phyloP scores from a whole-genome alignment of 2,113 vertebrate species.

The Synodontis membranacea region DNA sequence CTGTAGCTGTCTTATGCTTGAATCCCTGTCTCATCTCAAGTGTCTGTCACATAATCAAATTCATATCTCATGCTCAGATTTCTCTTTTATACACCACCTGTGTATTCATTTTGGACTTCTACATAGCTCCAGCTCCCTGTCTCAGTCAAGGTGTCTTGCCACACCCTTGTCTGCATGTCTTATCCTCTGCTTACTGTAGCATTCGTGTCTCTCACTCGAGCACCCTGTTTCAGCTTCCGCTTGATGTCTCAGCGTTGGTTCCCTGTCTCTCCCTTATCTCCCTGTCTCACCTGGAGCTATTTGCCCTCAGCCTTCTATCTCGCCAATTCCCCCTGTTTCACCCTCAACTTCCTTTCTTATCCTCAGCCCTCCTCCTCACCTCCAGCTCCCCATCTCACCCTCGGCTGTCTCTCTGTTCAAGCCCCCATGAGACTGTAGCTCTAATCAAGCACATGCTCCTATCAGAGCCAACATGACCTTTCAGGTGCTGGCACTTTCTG shows the following conservation, averaged over 20 bases:
- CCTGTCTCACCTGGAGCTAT: slow-evolving; percentile 5
- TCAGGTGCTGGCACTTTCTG: slow-evolving; percentile 68
- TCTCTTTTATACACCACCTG: neutral
- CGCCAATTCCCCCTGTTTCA: neutral
- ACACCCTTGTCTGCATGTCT: neutral
- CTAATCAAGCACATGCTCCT: slow-evolving; percentile 61
- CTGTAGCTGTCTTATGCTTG: neutral
- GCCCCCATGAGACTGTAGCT: slow-evolving; percentile 54
- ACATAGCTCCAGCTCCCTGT: neutral
- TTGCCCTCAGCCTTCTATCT: neutral
- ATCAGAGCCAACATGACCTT: slow-evolving; percentile 71
- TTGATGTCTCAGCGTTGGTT: neutral
- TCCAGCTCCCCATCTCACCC: neutral
- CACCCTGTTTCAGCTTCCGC: neutral
- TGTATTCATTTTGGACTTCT: neutral
- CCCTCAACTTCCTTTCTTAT: neutral
- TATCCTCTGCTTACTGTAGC: neutral
- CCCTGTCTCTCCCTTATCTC: neutral
- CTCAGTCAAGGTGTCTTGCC: neutral
- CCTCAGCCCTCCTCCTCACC: neutral
- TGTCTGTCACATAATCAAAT: neutral
- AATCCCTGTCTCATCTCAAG: neutral
- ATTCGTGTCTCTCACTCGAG: neutral
- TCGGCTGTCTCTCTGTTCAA: slow-evolving; percentile 33
- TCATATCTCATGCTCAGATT: neutral